Evolutionary conservation across 2,113 vertebrate genomes (phyloP).

Genomic region (Manacus vitellinus): DNA sequence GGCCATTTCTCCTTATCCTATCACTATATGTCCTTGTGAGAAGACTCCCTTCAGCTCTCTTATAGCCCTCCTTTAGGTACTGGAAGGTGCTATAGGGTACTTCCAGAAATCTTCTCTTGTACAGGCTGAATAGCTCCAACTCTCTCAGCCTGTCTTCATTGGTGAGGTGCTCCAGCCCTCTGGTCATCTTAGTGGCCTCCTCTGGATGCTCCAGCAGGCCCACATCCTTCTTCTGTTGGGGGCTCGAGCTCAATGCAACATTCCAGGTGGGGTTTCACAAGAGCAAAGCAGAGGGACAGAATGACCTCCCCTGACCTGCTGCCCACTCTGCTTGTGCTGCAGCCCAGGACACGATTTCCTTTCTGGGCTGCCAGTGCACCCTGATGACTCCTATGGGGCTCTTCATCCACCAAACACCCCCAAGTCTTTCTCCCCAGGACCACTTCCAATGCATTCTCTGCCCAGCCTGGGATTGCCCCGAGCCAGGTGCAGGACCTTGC

Average conservation of each 20-base stretch:
- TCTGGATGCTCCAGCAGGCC: not conserved
- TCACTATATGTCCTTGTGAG: not conserved
- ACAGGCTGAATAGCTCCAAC: not conserved
- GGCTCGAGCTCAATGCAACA: not conserved
- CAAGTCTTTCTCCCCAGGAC: too few relatives aligned
- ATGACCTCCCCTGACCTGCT: too few relatives aligned
- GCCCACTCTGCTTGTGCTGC: too few relatives aligned
- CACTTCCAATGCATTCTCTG: too few relatives aligned
- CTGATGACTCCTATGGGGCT: too few relatives aligned
- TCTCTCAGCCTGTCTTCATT: not conserved
- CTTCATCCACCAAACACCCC: too few relatives aligned
- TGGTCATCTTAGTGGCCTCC: not conserved
- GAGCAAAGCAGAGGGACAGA: not conserved
- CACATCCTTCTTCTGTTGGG: not conserved
- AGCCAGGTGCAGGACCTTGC: too few relatives aligned
- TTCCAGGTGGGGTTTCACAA: not conserved
- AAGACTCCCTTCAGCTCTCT: not conserved
- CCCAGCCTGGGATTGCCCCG: too few relatives aligned
- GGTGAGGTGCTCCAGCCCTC: not conserved
- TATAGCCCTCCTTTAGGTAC: not conserved
- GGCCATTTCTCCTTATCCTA: not conserved
- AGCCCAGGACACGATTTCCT: too few relatives aligned
- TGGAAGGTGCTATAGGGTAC: not conserved
- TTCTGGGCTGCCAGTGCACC: too few relatives aligned
- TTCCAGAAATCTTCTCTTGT: not conserved